These are phyloP conservation scores for Gorsachius goisagi DNA, from an alignment of 2,113 vertebrate genomes.

Conservation along the genomic window DNA sequence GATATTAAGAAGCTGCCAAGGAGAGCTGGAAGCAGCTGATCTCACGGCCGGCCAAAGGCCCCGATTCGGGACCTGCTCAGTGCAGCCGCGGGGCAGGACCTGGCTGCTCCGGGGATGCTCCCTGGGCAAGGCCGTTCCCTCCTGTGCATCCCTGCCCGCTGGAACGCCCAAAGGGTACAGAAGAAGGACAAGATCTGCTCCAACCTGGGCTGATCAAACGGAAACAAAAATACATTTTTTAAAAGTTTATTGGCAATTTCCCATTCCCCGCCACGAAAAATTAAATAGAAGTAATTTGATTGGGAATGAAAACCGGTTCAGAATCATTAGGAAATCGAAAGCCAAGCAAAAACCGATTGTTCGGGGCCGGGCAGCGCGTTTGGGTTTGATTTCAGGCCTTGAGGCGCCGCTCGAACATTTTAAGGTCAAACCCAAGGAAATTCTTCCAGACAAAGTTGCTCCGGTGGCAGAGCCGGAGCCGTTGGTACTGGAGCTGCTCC, in stretches of 20 bases:
- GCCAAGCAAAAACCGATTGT: not conserved
- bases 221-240: not conserved
- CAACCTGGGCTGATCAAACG: not conserved
- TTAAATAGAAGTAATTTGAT: not conserved
- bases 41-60: not conserved
- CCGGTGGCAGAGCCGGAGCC: accelerated
- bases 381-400: not conserved
- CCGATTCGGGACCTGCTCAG: accelerated
- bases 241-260: not conserved
- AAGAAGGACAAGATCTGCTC: not conserved
- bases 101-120: accelerated
- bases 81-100: not conserved
- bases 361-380: not conserved
- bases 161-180: not conserved
- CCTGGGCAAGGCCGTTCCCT: not conserved
- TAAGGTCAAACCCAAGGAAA: conserved; percentile 36
- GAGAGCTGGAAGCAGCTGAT: not conserved
- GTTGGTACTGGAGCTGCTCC: not conserved
- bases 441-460: not conserved
- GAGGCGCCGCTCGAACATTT: not conserved
- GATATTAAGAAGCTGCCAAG: conserved; percentile 25
- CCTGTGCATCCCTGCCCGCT: not conserved
- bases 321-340: conserved; percentile 8
- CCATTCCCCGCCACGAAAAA: not conserved
- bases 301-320: not conserved